A percentile compares a stretch with the other conserved stretches of the same genome.
Evolutionary conservation across 2,888 invertebrate genomes (phyloP).

Genomic region (Xylota sylvarum): DNA sequence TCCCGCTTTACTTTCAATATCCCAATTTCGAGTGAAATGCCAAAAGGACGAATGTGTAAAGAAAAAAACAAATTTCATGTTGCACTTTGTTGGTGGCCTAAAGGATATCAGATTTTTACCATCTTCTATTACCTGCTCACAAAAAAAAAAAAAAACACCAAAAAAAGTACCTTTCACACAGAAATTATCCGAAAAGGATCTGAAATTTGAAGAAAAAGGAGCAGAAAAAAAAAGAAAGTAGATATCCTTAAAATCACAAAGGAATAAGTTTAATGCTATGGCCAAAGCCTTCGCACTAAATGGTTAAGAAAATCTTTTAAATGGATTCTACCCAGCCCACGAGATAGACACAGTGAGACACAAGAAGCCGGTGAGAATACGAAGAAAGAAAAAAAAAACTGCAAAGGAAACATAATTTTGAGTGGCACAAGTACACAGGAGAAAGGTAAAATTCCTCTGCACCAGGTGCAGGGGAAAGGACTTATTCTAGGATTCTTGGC

Average conservation of each 20-base stretch:
- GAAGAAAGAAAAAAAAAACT: background rate
- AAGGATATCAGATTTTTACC: constrained; percentile 33
- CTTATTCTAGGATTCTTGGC: constrained; percentile 26
- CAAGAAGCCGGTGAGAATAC: background rate
- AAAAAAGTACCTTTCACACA: constrained; percentile 7
- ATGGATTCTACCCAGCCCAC: constrained; percentile 1
- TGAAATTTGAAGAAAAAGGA: background rate
- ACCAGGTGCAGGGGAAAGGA: background rate
- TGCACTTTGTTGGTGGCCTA: constrained; percentile 35
- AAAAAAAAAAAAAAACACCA: too few species aligned
- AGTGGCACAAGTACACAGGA: background rate
- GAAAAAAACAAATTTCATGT: background rate
- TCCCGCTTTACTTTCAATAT: constrained; percentile 16
- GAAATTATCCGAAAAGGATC: constrained; percentile 19
- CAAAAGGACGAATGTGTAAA: background rate
- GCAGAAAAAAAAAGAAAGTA: too few species aligned
- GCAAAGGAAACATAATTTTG: constrained; percentile 22
- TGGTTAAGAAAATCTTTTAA: constrained; percentile 14
- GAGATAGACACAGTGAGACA: constrained; percentile 8
- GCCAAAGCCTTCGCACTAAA: constrained; percentile 25
- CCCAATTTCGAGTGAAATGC: constrained; percentile 2
- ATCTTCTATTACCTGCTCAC: constrained; percentile 27
- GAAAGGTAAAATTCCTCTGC: background rate
- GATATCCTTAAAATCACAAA: constrained; percentile 33
- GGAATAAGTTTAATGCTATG: constrained; percentile 33